Percentiles rank a stretch among this genome's conserved stretches.
Conservation (phyloP, 2,888 invertebrate genomes). For the Amphipyra berbera region DNA sequence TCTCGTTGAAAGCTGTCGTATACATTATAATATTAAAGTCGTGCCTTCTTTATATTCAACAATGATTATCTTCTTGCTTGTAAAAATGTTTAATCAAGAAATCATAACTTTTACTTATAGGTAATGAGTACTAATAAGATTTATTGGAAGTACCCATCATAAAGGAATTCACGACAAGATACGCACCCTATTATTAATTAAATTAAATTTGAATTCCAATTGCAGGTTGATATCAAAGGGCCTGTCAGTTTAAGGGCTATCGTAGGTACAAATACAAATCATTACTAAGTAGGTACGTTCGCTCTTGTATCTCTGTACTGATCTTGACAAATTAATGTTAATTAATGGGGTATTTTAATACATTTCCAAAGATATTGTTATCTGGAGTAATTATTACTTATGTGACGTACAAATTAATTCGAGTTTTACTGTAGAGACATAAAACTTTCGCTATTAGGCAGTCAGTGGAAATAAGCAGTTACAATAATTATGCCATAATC, state of each 20-base stretch:
- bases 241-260: slow-evolving; percentile 59
- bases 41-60: too few species aligned
- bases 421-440: not conserved
- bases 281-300: slow-evolving; percentile 48
- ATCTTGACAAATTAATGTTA: slow-evolving; percentile 60
- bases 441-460: not conserved
- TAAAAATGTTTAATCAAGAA: too few species aligned
- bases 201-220: slow-evolving; percentile 69
- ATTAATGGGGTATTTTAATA: slow-evolving; percentile 36
- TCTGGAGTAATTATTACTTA: not conserved
- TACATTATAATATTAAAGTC: too few species aligned
- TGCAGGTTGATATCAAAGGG: slow-evolving; percentile 65
- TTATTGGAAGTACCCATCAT: slow-evolving; percentile 26
- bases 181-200: slow-evolving; percentile 58
- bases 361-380: slow-evolving; percentile 24
- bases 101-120: not conserved
- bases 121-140: not conserved
- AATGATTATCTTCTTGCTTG: too few species aligned
- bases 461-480: not conserved
- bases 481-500: slow-evolving; percentile 1
- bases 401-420: slow-evolving; percentile 1
- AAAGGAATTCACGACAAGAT: slow-evolving; percentile 43
- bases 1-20: too few species aligned
- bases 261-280: slow-evolving; percentile 60
- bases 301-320: slow-evolving; percentile 44